Evolutionary conservation across 2,797 vertebrate genomes (phyloP).

Genomic region (Artibeus jamaicensis): DNA sequence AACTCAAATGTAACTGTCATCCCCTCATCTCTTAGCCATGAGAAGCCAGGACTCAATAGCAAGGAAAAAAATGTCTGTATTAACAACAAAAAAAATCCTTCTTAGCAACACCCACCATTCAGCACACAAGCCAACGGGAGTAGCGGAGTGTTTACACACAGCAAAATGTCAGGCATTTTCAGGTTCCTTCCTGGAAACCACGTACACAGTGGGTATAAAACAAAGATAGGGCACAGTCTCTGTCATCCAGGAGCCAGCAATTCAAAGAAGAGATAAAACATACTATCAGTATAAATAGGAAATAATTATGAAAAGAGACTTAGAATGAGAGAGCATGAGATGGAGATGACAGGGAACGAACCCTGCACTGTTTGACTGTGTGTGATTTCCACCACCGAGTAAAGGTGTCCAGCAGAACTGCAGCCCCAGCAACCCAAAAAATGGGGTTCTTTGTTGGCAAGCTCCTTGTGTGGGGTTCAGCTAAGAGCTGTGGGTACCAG

Average conservation of each 20-base stretch:
- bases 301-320: neutral
- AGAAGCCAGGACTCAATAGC: neutral
- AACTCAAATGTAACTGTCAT: neutral
- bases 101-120: neutral
- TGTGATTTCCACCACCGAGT: neutral
- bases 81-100: neutral
- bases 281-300: neutral
- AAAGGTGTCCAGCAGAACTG: neutral
- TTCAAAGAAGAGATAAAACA: neutral
- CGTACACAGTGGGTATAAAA: neutral
- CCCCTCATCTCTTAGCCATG: neutral
- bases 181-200: neutral
- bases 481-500: neutral
- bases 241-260: neutral
- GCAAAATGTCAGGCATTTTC: neutral
- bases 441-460: fast-evolving
- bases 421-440: neutral
- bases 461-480: neutral
- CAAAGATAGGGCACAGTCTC: neutral
- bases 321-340: neutral
- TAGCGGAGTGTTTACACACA: neutral
- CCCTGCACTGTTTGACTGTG: fast-evolving
- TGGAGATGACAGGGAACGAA: neutral
- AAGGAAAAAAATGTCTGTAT: neutral
- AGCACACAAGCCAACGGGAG: neutral